A percentile compares a stretch with the other conserved stretches of the same genome.
Conservation (phyloP, 2,888 invertebrate species). For the Cyclophora albipunctata region DNA sequence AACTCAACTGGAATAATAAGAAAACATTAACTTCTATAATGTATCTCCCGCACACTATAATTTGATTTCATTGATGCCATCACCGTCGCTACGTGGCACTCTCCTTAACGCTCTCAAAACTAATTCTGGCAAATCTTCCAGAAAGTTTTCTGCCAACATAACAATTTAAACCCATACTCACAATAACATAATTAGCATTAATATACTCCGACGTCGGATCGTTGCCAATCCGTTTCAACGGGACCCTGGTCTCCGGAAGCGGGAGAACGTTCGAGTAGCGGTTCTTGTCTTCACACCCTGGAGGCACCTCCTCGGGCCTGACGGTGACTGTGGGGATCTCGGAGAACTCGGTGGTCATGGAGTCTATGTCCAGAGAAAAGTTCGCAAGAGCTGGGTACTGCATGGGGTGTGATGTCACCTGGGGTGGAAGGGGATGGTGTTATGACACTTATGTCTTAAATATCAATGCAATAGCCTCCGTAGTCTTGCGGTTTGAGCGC, state of each 20-base stretch:
- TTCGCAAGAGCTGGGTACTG: conserved; percentile 86
- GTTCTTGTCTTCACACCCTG: conserved; percentile 93
- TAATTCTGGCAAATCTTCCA: no score
- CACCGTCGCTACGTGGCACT: no score
- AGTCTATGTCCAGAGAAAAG: conserved; percentile 81
- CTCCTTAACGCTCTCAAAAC: no score
- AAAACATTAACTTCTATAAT: no score
- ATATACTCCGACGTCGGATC: conserved; percentile 91
- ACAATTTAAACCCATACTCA: conserved; percentile 57
- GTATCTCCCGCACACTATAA: no score
- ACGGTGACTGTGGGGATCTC: conserved; percentile 87
- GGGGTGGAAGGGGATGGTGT: conserved; percentile 14
- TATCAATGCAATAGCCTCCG: no score
- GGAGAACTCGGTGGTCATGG: conserved; percentile 87
- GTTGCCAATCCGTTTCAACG: conserved; percentile 80
- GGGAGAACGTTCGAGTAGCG: conserved; percentile 96
- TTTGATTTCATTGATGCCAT: no score
- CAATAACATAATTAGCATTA: conserved; percentile 94
- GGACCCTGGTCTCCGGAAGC: conserved; percentile 91
- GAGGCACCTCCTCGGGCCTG: conserved; percentile 87
- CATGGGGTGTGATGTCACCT: conserved; percentile 82
- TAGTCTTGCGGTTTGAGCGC: no score
- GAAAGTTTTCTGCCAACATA: no score
- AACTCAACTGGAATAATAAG: no score
- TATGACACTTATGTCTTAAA: no score